A percentile compares a stretch with the other conserved stretches of the same genome.
Conservation (phyloP, 2,888 invertebrate species). For the Willowsia nigromaculata region DNA sequence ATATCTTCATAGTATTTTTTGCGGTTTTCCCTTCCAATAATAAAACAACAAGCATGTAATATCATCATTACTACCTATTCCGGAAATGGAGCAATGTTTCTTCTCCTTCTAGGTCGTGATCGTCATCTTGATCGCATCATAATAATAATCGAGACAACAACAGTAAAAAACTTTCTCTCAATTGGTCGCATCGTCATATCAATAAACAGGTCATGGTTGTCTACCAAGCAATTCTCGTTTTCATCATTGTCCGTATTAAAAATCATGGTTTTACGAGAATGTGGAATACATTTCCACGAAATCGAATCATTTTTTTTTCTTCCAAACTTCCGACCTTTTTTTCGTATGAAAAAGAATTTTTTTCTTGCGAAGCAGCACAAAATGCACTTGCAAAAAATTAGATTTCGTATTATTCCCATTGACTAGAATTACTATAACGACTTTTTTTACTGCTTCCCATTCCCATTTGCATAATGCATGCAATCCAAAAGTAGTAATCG, state of each 20-base stretch:
- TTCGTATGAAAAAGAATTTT: no score
- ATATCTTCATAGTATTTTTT: background rate
- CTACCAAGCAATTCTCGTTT: no score
- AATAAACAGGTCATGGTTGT: background rate
- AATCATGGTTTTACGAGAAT: no score
- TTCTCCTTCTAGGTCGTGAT: background rate
- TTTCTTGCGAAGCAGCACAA: background rate
- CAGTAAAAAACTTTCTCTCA: background rate
- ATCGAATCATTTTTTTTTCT: no score
- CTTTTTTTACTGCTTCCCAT: slow-evolving; percentile 15
- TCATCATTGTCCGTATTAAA: no score
- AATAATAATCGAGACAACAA: background rate
- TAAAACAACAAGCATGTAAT: background rate
- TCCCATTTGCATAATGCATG: slow-evolving; percentile 24
- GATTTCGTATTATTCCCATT: background rate
- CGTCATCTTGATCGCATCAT: background rate
- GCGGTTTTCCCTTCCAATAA: background rate
- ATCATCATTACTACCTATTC: background rate
- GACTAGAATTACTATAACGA: background rate
- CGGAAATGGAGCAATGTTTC: background rate
- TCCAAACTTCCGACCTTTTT: no score
- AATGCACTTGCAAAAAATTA: background rate
- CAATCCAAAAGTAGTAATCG: no score
- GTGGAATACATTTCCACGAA: background rate
- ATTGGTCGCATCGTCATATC: background rate